Evolutionary conservation across 2,797 vertebrate species (phyloP).

Genomic region (Simalia tracyae): DNA sequence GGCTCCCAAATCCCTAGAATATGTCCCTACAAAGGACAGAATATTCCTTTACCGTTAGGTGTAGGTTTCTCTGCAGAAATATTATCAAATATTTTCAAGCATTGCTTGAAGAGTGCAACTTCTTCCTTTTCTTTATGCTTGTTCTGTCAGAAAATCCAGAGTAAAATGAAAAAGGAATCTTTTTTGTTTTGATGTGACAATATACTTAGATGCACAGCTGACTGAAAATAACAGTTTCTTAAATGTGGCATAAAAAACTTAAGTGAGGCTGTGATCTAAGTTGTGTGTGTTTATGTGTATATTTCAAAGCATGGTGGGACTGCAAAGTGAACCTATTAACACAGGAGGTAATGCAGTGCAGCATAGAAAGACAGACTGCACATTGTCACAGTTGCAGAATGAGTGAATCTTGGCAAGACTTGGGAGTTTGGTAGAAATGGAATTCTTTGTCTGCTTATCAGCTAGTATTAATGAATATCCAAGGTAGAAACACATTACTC

Average conservation of each 20-base stretch:
- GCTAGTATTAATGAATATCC: neutral
- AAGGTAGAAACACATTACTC: neutral
- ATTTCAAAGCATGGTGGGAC: neutral
- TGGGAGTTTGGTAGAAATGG: neutral
- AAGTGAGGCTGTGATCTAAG: neutral
- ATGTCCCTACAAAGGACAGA: neutral
- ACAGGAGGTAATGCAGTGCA: neutral
- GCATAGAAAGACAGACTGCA: neutral
- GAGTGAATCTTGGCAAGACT: neutral
- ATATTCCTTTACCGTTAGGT: neutral
- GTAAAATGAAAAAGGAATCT: neutral
- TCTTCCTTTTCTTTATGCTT: neutral
- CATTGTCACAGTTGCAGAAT: neutral
- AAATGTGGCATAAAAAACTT: neutral
- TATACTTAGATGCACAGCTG: neutral
- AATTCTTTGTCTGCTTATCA: neutral
- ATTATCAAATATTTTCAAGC: neutral
- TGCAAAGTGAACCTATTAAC: neutral
- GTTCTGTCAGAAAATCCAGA: neutral
- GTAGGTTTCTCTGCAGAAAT: neutral
- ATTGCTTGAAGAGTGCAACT: neutral
- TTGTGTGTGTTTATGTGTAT: neutral
- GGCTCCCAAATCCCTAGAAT: neutral
- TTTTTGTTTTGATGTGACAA: neutral
- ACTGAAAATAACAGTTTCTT: neutral